Evolutionary conservation across 1,140 invertebrate species (phyloP).

Genomic region (Carcinoscorpius rotundicauda): DNA sequence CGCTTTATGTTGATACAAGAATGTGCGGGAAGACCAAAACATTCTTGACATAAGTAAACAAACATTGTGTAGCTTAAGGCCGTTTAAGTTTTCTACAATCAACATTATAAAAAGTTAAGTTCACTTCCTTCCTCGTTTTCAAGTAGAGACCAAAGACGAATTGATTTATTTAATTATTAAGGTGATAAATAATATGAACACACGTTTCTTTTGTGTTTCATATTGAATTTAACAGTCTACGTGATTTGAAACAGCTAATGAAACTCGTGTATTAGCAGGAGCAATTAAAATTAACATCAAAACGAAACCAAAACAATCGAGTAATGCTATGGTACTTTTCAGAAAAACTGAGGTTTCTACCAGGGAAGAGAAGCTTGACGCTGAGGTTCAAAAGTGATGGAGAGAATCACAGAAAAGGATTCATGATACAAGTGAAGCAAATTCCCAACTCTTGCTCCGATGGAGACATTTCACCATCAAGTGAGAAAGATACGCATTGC

Average conservation of each 20-base stretch:
- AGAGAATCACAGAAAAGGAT: constrained; percentile 16
- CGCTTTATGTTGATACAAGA: too few species aligned
- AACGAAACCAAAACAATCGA: not conserved
- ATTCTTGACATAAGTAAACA: too few species aligned
- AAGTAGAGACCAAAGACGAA: too few species aligned
- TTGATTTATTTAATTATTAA: too few species aligned
- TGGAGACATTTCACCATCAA: too few species aligned
- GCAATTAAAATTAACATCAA: not conserved
- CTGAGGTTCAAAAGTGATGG: constrained; percentile 21
- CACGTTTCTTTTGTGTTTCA: constrained; percentile 3
- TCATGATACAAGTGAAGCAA: constrained; percentile 24
- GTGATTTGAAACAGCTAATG: not conserved
- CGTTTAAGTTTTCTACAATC: too few species aligned
- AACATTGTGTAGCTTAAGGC: too few species aligned
- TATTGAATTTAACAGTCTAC: not conserved
- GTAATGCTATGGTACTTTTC: not conserved
- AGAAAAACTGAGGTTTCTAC: constrained; percentile 18
- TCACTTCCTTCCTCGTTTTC: too few species aligned
- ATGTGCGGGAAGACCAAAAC: too few species aligned
- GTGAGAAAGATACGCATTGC: too few species aligned
- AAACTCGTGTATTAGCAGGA: not conserved
- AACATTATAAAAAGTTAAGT: too few species aligned
- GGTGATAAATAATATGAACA: not conserved
- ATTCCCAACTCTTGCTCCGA: constrained; percentile 18
- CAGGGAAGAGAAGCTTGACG: constrained; percentile 14